Evolutionary conservation across 2,113 vertebrate species (phyloP).

Genomic region (Nymphicus hollandicus): DNA sequence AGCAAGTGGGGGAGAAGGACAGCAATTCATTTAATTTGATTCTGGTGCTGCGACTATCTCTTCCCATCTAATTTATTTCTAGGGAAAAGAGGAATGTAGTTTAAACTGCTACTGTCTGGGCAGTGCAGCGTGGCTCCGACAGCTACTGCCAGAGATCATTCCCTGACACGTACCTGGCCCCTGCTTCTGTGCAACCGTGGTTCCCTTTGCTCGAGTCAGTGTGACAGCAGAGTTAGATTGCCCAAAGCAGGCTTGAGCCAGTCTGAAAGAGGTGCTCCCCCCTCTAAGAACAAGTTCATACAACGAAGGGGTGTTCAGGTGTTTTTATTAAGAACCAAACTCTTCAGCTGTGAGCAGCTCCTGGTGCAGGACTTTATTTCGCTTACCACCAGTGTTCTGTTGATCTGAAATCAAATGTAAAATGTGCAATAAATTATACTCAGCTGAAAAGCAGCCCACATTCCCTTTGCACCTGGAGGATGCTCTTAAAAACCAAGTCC

Average conservation of each 20-base stretch:
- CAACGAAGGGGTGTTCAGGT: not conserved
- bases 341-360: not conserved
- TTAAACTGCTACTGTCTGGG: not conserved
- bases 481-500: not conserved
- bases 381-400: not conserved
- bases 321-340: not conserved
- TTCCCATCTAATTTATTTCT: constrained; percentile 15
- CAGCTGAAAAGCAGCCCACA: not conserved
- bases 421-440: constrained; percentile 16
- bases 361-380: not conserved
- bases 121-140: not conserved
- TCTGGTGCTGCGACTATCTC: not conserved
- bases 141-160: not conserved
- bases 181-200: not conserved
- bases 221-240: not conserved
- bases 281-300: not conserved
- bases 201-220: not conserved
- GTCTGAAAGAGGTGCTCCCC: not conserved
- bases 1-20: not conserved
- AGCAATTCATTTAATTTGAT: not conserved
- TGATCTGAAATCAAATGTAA: not conserved
- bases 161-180: not conserved
- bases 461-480: not conserved
- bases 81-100: not conserved
- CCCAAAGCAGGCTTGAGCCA: not conserved